Evolutionary conservation across 2,797 vertebrate genomes (phyloP).

Genomic region (Oreortyx pictus): DNA sequence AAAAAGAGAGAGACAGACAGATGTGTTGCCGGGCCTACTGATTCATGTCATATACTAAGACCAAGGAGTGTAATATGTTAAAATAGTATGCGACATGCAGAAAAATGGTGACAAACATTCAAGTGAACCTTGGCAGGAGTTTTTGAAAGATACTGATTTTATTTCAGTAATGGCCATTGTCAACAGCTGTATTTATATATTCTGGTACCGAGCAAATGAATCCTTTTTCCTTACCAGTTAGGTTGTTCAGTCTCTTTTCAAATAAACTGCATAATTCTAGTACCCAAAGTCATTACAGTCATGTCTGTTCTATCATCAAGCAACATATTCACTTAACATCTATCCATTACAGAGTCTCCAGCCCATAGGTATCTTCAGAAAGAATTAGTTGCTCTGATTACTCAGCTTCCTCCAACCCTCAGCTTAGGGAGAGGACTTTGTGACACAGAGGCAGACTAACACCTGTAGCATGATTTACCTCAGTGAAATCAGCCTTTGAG

Average conservation of each 20-base stretch:
- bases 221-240: background rate
- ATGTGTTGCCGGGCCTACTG: background rate
- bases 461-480: background rate
- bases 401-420: background rate
- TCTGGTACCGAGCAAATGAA: background rate
- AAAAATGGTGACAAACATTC: background rate
- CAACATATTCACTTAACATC: constrained; percentile 13
- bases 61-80: background rate
- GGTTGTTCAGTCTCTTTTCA: background rate
- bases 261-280: background rate
- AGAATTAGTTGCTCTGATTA: background rate
- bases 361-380: background rate
- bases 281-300: background rate
- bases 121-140: background rate
- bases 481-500: background rate
- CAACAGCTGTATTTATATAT: background rate
- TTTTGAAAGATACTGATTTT: background rate
- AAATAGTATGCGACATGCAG: background rate
- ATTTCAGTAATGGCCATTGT: background rate
- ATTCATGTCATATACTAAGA: background rate
- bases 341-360: background rate
- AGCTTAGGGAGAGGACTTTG: background rate
- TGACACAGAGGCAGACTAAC: background rate
- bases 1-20: background rate
- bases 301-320: constrained; percentile 19